Percentiles rank a stretch among this genome's conserved stretches.
These are phyloP conservation scores for Melanerpes formicivorus DNA, from an alignment of 2,113 vertebrate genomes.

Conservation along the genomic window DNA sequence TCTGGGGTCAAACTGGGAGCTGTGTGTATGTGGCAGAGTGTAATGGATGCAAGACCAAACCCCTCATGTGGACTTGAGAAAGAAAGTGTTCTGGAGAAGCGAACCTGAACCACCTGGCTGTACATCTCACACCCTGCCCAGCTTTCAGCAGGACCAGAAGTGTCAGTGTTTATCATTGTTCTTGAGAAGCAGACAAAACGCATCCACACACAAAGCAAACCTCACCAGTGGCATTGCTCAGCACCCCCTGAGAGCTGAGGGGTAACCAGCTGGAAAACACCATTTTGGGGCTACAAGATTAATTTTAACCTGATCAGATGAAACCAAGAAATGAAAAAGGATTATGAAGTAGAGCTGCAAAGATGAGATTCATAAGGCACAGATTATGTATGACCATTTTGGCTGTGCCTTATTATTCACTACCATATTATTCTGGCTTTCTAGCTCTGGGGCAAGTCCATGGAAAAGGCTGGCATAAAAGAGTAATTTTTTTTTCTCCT, in stretches of 20 bases:
- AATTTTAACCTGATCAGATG: conserved; percentile 25
- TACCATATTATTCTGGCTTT: not conserved
- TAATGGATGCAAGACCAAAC: not conserved
- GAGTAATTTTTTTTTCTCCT: not conserved
- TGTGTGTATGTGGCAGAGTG: not conserved
- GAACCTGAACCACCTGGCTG: not conserved
- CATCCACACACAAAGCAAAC: not conserved
- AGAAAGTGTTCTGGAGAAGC: not conserved
- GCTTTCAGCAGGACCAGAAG: not conserved
- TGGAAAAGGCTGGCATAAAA: not conserved
- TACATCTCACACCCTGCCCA: not conserved
- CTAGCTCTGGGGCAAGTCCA: conserved; percentile 15
- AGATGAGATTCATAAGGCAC: not conserved
- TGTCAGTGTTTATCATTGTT: not conserved
- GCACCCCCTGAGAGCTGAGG: not conserved
- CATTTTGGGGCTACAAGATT: not conserved
- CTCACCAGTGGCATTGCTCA: not conserved
- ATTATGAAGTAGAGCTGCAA: not conserved
- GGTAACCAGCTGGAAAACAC: not conserved
- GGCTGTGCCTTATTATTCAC: not conserved
- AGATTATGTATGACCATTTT: not conserved
- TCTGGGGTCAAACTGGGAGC: accelerated
- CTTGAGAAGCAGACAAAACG: not conserved
- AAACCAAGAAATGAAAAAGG: not conserved
- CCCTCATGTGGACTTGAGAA: not conserved